Evolutionary conservation across 2,888 invertebrate genomes (phyloP), one percentile per base, ranked within the genome.

Genomic region (Abrostola tripartita): DNA sequence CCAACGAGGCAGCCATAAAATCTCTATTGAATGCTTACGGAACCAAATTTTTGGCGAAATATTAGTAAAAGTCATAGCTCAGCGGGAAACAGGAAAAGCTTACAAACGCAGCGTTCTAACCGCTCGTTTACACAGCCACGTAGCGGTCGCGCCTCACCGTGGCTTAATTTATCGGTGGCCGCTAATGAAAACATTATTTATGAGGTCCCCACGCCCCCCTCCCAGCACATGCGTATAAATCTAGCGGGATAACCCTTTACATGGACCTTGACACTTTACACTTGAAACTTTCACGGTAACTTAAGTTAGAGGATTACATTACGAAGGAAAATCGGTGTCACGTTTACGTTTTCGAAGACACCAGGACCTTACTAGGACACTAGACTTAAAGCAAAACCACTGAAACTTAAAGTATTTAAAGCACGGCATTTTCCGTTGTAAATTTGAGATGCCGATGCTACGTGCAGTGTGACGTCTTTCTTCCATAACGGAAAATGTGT

Each of bases 181-280:
- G 75, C 78, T 84, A 85, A 86, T 85, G 85, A 86, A 86, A 86
- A 83, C 82, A 84, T 86, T 85, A 86, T 85, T 86, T 84, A 83
- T 81, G 69, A 73, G 72, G 53, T 52, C 51, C 36, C 38, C 57
- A 42, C 53, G 52, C 70, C 65, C 58, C 58, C 62, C 56, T 37
- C 14, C 63, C 40, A 66, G 60, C 60, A 62, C 59, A 52, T 52
- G 51, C 58, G 72, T 68, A 66, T 66, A 69, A 66, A 73, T 71
- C 58, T 71, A 62, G 52, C 38, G 12, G 54, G 56, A 42, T 61
- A 73, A 65, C 61, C 70, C 62, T 65, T 66, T 65, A 69, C 38
- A 57, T 51, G 24, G 54, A 41, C 7, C 42, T 59, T 35, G 35
- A 35, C 1, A 12, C 54, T 63, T 50, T 56, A 61, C 47, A 60